phyloP scores from a whole-genome alignment of 2,797 vertebrate species.

The Dendrocincla fuliginosa region DNA sequence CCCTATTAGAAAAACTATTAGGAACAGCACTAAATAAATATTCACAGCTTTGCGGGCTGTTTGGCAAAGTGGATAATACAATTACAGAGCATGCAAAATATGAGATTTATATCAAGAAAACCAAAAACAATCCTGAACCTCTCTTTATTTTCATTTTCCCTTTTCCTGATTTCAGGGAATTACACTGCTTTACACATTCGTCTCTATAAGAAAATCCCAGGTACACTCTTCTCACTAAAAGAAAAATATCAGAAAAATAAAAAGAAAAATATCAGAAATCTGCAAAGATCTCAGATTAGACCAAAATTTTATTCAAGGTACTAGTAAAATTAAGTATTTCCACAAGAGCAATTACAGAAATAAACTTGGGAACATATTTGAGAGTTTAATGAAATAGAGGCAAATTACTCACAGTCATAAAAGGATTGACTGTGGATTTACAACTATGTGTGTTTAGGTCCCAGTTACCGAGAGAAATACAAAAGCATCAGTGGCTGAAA shows the following conservation, averaged over 20 bases:
- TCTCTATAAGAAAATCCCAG: not conserved
- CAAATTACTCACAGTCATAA: not conserved
- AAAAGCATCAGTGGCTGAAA: not conserved
- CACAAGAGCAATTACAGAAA: not conserved
- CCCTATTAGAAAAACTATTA: slow-evolving; percentile 80
- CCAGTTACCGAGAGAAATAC: not conserved
- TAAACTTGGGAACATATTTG: not conserved
- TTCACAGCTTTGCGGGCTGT: slow-evolving; percentile 75
- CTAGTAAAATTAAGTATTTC: not conserved
- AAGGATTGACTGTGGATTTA: not conserved
- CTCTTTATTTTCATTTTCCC: not conserved
- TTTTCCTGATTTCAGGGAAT: not conserved
- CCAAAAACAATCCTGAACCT: not conserved
- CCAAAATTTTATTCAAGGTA: not conserved
- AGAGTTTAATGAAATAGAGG: not conserved
- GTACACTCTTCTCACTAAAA: not conserved
- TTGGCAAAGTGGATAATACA: slow-evolving; percentile 73
- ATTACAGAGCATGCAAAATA: slow-evolving; percentile 18
- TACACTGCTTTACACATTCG: not conserved
- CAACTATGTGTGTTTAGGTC: not conserved
- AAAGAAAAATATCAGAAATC: not conserved
- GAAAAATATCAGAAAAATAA: not conserved
- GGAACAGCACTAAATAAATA: slow-evolving; percentile 83
- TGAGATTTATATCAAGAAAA: not conserved
- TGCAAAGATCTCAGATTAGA: not conserved